phyloP scores from a whole-genome alignment of 1,140 invertebrate species.

The Gonioctena quinquepunctata region DNA sequence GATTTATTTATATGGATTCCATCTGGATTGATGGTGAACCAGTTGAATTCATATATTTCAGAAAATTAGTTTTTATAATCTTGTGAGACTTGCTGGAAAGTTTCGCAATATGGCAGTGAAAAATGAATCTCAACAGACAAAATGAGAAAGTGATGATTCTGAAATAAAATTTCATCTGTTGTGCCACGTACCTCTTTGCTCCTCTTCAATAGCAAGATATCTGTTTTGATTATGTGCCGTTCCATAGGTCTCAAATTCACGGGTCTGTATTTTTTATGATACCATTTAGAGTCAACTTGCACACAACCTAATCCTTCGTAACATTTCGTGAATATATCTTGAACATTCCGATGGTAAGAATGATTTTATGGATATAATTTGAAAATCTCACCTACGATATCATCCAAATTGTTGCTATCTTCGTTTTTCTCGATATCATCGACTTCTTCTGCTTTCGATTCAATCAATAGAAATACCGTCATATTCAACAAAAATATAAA shows the following conservation, averaged over 20 bases:
- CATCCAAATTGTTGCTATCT: background rate
- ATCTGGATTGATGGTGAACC: no score
- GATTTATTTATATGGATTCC: no score
- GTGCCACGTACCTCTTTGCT: background rate
- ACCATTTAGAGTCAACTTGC: slow-evolving; percentile 45
- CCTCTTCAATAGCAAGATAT: slow-evolving; percentile 41
- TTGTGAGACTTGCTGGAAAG: no score
- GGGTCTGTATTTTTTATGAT: slow-evolving; percentile 43
- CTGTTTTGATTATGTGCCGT: slow-evolving; percentile 47
- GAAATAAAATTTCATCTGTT: background rate
- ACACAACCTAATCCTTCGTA: slow-evolving; percentile 49
- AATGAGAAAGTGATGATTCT: no score
- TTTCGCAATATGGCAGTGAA: no score
- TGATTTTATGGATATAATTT: no score
- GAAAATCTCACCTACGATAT: background rate
- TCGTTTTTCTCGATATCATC: background rate
- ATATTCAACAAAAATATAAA: background rate
- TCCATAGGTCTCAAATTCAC: slow-evolving; percentile 48
- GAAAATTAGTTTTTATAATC: no score
- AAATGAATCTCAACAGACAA: no score
- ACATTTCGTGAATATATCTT: slow-evolving; percentile 43
- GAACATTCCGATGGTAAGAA: background rate
- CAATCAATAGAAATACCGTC: background rate
- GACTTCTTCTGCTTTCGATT: background rate
- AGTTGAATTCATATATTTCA: no score